Base-by-base conservation (phyloP, 2,113 vertebrate genomes). In the Thalassarche chlororhynchos region DNA sequence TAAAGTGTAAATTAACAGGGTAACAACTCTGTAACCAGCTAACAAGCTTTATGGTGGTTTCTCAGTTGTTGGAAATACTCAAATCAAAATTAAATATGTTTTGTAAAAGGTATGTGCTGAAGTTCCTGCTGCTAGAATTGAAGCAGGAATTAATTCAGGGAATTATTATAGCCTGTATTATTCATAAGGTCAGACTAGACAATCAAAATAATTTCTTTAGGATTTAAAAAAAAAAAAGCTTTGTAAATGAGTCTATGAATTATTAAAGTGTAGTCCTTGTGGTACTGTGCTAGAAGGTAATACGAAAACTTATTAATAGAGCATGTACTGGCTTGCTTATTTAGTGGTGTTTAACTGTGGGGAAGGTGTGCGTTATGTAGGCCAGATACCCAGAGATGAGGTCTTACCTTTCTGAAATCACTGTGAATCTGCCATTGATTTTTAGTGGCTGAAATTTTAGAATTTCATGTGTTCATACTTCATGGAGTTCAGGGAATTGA, bases 141-240 rank as follows among this genome's bases (percentile, higher is more conserved):
- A 90, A 80, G 17, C n/a, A 74, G 79, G 38, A 77, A 29, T 93
- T 80, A 92, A 90, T 92, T 90, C n/a, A 36, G 71, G 42, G 58
- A 86, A 70, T 93, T 85, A 72, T 62, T 95, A 10, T 46, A 76
- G n/a, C 38, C n/a, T 96, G 25, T 91, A 84, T 97, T 94, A 93
- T 94, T 96, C 83, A 81, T 90, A 86, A 84, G 76, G 83, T 86
- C 71, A 84, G 83, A 62, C 8, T 51, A 92, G 54, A 74, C 68
- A 84, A 94, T 84, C 55, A 86, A 86, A 96, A 89, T 84, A 82
- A 77, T 70, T 86, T 95, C 58, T 91, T 72, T 17, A 54, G 72
- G 65, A 64, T 87, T 93, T 69, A 5, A 42, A 69, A 70, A 60
- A 29, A 32, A 66, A 42, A 69, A 36, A 28, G 19, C 16, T 84